Base-by-base conservation (phyloP, 2,888 invertebrate genomes). In the Pterostichus niger region DNA sequence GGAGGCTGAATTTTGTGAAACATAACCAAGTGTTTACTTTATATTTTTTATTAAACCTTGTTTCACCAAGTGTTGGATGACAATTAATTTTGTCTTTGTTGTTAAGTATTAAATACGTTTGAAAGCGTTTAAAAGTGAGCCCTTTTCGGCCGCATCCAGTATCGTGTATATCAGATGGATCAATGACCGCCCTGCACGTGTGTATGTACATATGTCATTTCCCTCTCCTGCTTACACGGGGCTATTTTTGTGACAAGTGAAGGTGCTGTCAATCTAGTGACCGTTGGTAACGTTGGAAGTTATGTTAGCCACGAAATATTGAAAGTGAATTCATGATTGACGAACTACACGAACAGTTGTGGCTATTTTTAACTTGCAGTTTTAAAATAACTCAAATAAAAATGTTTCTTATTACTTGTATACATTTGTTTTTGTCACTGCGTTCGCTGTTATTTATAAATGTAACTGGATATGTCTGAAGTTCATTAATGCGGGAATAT, bases 181-280 rank as follows among this genome's bases (percentile, higher is more conserved):
- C 64, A 33, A 33, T 64, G 64, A 64, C 64, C 64, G 64, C 40
- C 40, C 64, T 13, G 11, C 40, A 31, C 64, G 61, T 79, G 61
- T 64, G 79, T 79, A 40, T 61, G 13, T 64, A 13, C 64, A 11
- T 59, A 59, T 59, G 59, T 64, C 64, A 64, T 40, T 40, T 40
- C 40, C 3, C 40, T 40, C 40, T 40, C 40, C 40, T 40, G 40
- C 5, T 40, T 40, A 1, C n/a, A 6, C 3, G 3, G 24, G n/a
- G 15, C 79, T 79, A 79, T 79, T 79, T 79, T 79, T 64, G 79
- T 79, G 79, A 79, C 49, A 59, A 61, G 35, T 64, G 46, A 46
- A 24, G 61, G 61, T 75, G 44, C 64, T 64, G 79, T 79, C 79
- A 79, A 44, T 46, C 64, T 46, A 24, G 33, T 24, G 64, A 64